A percentile compares a stretch with the other conserved stretches of the same genome.
Evolutionary conservation across 2,888 invertebrate genomes (phyloP).

Genomic region (Dasypolia templi): DNA sequence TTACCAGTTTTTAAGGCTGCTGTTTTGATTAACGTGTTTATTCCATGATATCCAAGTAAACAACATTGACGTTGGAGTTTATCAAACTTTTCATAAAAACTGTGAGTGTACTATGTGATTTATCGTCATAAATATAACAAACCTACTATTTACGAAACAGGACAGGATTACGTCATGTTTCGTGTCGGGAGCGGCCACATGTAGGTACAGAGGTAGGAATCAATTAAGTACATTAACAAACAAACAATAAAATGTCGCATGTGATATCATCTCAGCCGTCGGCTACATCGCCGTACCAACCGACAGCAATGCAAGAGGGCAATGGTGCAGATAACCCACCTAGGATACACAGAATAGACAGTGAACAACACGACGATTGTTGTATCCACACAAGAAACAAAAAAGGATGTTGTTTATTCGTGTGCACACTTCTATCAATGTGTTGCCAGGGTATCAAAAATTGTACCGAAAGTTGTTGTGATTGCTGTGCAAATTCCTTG

Average conservation of each 20-base stretch:
- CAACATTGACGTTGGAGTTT: slow-evolving; percentile 17
- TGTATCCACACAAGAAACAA: slow-evolving; percentile 62
- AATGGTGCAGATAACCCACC: slow-evolving; percentile 38
- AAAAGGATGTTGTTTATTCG: slow-evolving; percentile 58
- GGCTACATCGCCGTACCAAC: slow-evolving; percentile 65
- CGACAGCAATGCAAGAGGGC: slow-evolving; percentile 59
- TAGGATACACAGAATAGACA: slow-evolving; percentile 51
- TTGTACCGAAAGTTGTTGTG: slow-evolving; percentile 69
- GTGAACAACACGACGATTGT: slow-evolving; percentile 63
- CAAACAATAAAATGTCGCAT: slow-evolving; percentile 60
- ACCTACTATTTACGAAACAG: background rate
- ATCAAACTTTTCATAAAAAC: slow-evolving; percentile 15
- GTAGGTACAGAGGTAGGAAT: slow-evolving; percentile 24
- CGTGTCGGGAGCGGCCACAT: slow-evolving; percentile 40
- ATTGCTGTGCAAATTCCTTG: slow-evolving; percentile 66
- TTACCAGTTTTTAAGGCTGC: slow-evolving; percentile 1
- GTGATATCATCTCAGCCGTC: slow-evolving; percentile 65
- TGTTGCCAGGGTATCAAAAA: slow-evolving; percentile 62
- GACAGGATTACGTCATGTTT: slow-evolving; percentile 50
- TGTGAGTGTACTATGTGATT: slow-evolving; percentile 4
- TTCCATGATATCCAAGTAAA: slow-evolving; percentile 31
- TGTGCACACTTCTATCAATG: slow-evolving; percentile 63
- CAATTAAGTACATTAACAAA: slow-evolving; percentile 9
- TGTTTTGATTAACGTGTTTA: slow-evolving; percentile 20
- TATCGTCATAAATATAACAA: background rate